Base-by-base conservation (phyloP, 2,113 vertebrate genomes). In the Oreotragus oreotragus region DNA sequence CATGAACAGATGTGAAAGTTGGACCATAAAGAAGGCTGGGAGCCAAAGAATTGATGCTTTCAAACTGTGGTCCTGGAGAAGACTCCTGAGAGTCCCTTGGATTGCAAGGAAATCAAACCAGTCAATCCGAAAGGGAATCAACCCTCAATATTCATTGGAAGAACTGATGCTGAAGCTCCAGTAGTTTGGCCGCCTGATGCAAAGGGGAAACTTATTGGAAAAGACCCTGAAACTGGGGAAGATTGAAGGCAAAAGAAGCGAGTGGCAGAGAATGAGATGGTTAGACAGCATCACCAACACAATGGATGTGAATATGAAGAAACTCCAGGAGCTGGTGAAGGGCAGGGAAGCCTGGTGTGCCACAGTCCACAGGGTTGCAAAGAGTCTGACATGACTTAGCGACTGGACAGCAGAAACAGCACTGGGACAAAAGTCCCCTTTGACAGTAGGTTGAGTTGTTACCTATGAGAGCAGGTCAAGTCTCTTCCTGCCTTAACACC, bases 321-420 rank as follows among this genome's bases (percentile, higher is more conserved):
- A 43, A 76, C 12, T 76, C 70, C 36, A 76, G 21, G 70, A 76
- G 36, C 13, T 14, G 15, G 70, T 43, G 21, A 73, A 43, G 23
- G 23, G 13, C 36, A 76, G 70, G 36, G 36, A 76, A 43, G 70
- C 36, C 36, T 25, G 36, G 2, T 1, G 23, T 76, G 23, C 12
- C 43, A 12, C 23, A 27, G 36, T 43, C 36, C 36, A 3, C 0
- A 6, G 70, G 36, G 70, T 3, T 3, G 3, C 36, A 43, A 6
- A 73, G 70, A 25, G 36, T 25, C 3, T 17, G 36, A 27, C 19
- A 0, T 25, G 21, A 43, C 36, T 36, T 11, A 3, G 36, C 13
- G 21, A 7, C 11, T 27, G 12, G 14, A 43, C 1, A 14, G 36
- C 17, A 66, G 6, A 1, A 7, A 3, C 36, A 14, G 23, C 23